Conservation (phyloP, 30 jellyfish, hydroid and myxozoan species). For the Catostylus mosaicus region DNA sequence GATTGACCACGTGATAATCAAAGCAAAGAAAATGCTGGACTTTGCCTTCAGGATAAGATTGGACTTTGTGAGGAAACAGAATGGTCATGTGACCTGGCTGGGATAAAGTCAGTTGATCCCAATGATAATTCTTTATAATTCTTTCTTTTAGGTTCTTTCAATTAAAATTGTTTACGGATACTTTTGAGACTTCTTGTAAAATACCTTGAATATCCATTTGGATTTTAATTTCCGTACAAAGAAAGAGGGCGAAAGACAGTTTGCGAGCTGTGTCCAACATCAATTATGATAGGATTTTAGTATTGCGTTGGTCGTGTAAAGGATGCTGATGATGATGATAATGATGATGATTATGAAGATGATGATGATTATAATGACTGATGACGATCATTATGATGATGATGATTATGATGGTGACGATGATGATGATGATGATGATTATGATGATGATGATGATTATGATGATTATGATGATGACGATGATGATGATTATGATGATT, state of each 20-base stretch:
- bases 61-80: neutral
- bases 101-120: neutral
- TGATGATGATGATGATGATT: no score
- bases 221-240: neutral
- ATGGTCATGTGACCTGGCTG: neutral
- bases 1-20: neutral
- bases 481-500: no score
- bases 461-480: no score
- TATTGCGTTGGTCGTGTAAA: no score
- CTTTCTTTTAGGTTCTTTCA: neutral
- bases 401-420: no score
- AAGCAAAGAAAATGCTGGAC: neutral
- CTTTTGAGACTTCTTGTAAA: neutral
- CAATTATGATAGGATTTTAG: no score
- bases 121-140: neutral
- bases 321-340: no score
- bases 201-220: neutral
- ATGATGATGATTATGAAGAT: no score
- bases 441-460: no score
- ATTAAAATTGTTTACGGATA: neutral
- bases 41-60: neutral
- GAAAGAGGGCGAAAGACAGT: neutral
- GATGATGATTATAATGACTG: no score
- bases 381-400: no score
- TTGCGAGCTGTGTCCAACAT: no score